Percentiles rank a stretch among this genome's conserved stretches.
Conservation (phyloP, 2,888 invertebrate genomes). For the Lissonota sp. region DNA sequence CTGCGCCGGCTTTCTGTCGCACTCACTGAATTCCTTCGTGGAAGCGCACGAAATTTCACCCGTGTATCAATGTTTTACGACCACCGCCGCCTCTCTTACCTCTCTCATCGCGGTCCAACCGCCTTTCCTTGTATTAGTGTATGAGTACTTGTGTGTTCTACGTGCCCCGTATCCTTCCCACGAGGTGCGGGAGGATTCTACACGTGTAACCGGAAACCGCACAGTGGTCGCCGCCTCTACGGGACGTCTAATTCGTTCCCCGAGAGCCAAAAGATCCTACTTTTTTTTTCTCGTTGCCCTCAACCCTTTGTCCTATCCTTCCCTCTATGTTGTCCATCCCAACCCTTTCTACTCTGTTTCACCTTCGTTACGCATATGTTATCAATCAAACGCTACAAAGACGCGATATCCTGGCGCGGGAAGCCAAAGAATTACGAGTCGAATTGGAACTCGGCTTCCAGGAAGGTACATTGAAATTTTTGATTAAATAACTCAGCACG, state of each 20-base stretch:
- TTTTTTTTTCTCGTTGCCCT: neutral
- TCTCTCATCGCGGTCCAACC: conserved; percentile 58
- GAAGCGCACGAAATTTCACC: conserved; percentile 68
- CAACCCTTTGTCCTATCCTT: conserved; percentile 31
- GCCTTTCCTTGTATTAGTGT: conserved; percentile 57
- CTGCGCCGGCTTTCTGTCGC: conserved; percentile 54
- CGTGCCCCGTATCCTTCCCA: no score
- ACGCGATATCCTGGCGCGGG: no score
- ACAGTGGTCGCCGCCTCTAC: conserved; percentile 69
- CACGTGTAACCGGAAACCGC: conserved; percentile 78
- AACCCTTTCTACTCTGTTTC: neutral
- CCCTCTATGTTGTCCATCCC: neutral
- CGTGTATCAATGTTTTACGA: conserved; percentile 72
- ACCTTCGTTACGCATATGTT: no score
- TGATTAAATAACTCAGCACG: no score
- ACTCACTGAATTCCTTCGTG: conserved; percentile 71
- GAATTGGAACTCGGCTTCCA: no score
- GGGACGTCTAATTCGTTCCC: conserved; percentile 79
- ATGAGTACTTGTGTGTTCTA: conserved; percentile 66
- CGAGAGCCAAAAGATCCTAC: conserved; percentile 27
- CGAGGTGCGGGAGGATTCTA: no score
- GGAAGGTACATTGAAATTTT: no score
- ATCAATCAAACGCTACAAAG: no score
- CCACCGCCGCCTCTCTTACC: conserved; percentile 33
- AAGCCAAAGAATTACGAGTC: no score